phyloP scores from a whole-genome alignment of 2,113 vertebrate species.

The Cavia aperea region DNA sequence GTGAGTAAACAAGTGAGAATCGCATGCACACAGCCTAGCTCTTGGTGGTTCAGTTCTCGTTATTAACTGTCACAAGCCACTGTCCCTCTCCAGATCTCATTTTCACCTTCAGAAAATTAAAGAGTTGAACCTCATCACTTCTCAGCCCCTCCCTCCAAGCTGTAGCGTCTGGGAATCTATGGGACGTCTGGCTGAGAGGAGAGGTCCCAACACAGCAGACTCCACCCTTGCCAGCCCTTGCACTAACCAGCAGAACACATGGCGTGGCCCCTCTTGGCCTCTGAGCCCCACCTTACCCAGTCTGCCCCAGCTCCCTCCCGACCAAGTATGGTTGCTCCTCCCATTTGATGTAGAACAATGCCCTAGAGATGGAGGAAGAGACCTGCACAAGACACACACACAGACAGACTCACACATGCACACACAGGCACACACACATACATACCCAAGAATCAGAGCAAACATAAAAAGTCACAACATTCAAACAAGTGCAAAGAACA shows the following conservation, averaged over 20 bases:
- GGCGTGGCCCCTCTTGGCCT: not conserved
- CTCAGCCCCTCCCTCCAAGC: conserved; percentile 57
- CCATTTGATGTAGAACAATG: not conserved
- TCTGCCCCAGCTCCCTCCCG: not conserved
- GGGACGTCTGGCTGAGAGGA: conserved; percentile 34
- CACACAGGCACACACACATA: not conserved
- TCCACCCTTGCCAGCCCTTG: conserved; percentile 33
- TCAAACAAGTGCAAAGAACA: conserved; percentile 63
- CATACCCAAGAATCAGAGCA: not conserved
- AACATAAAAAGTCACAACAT: conserved; percentile 55
- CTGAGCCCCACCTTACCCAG: not conserved
- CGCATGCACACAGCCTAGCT: too few species aligned
- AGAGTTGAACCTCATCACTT: not conserved
- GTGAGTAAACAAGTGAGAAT: not conserved
- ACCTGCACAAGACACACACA: not conserved
- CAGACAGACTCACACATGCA: not conserved
- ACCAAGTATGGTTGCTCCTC: not conserved
- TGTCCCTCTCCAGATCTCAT: not conserved
- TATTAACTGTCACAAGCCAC: not conserved
- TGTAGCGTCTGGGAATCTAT: conserved; percentile 19
- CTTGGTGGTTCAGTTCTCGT: not conserved
- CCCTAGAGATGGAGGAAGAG: not conserved
- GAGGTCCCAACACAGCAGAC: conserved; percentile 47
- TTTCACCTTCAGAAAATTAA: conserved; percentile 31
- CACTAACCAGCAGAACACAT: conserved; percentile 59